Conservation (phyloP, 2,113 vertebrate species). For the Tachysurus fulvidraco region DNA sequence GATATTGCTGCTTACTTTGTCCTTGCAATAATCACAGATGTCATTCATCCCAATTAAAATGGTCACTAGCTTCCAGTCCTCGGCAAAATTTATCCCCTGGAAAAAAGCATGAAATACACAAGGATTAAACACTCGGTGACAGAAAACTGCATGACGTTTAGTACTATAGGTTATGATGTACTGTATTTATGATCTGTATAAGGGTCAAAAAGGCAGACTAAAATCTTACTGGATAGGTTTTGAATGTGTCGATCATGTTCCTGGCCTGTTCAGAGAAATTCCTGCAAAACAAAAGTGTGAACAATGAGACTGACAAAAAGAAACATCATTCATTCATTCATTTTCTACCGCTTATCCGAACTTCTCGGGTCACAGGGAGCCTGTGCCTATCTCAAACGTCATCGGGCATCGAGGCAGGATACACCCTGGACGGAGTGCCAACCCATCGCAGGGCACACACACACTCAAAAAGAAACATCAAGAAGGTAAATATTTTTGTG, state of each 20-base stretch:
- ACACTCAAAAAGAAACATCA: background rate
- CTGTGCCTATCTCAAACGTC: no score
- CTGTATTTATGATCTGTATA: background rate
- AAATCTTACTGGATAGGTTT: constrained; percentile 60
- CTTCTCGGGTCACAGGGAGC: no score
- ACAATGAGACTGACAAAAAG: background rate
- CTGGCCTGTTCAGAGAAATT: constrained; percentile 63
- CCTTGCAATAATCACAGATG: constrained; percentile 70
- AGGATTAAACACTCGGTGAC: background rate
- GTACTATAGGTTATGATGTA: background rate
- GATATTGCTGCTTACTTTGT: constrained; percentile 55
- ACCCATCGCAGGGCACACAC: no score
- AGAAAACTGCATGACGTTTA: background rate
- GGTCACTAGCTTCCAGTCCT: constrained; percentile 72
- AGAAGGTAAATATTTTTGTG: background rate
- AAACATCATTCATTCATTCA: no score
- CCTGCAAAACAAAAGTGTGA: constrained; percentile 43
- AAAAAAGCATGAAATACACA: background rate
- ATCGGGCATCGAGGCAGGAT: no score
- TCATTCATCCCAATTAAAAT: constrained; percentile 70
- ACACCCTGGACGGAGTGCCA: no score
- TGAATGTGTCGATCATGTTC: constrained; percentile 65
- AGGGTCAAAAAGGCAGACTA: background rate
- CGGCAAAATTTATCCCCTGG: constrained; percentile 63
- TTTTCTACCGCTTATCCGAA: no score